A percentile compares a stretch with the other conserved stretches of the same genome.
Conservation (phyloP, 2,797 vertebrate species). For the Aulostomus chinensis region DNA sequence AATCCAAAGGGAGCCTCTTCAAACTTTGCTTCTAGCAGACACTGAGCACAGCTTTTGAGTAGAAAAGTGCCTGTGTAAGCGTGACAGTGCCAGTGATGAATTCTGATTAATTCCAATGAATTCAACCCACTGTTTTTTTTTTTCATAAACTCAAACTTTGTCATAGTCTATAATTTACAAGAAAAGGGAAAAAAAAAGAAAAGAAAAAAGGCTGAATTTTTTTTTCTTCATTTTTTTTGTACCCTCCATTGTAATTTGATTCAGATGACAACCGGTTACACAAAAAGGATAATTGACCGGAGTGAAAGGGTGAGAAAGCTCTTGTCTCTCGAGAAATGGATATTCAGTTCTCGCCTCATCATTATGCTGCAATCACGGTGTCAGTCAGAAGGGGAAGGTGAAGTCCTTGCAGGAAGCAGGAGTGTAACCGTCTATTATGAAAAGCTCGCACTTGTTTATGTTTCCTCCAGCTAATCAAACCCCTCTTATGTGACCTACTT, state of each 20-base stretch:
- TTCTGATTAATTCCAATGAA: conserved; percentile 48
- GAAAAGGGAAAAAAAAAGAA: conserved; percentile 10
- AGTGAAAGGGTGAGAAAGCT: conserved; percentile 51
- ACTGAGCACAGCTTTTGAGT: conserved; percentile 26
- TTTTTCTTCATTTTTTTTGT: no score
- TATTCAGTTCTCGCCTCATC: conserved; percentile 47
- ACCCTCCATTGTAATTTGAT: conserved; percentile 47
- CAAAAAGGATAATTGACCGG: conserved; percentile 54
- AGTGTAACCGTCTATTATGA: not conserved
- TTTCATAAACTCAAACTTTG: conserved; percentile 30
- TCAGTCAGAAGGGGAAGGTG: conserved; percentile 37
- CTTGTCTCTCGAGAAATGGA: conserved; percentile 36
- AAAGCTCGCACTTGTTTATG: no score
- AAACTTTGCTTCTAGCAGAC: conserved; percentile 18
- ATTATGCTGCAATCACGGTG: conserved; percentile 49
- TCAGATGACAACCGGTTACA: conserved; percentile 26
- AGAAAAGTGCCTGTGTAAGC: conserved; percentile 26
- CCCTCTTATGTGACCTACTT: no score
- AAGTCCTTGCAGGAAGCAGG: conserved; percentile 10
- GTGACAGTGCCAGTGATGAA: conserved; percentile 41
- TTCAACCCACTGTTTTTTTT: conserved; percentile 42
- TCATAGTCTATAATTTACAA: conserved; percentile 44
- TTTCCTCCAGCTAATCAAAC: no score
- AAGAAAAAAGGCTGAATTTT: no score
- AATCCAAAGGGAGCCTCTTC: conserved; percentile 25